A percentile compares a stretch with the other conserved stretches of the same genome.
Evolutionary conservation across 2,888 invertebrate genomes (phyloP).

Genomic region (Leucoptera coffeella): DNA sequence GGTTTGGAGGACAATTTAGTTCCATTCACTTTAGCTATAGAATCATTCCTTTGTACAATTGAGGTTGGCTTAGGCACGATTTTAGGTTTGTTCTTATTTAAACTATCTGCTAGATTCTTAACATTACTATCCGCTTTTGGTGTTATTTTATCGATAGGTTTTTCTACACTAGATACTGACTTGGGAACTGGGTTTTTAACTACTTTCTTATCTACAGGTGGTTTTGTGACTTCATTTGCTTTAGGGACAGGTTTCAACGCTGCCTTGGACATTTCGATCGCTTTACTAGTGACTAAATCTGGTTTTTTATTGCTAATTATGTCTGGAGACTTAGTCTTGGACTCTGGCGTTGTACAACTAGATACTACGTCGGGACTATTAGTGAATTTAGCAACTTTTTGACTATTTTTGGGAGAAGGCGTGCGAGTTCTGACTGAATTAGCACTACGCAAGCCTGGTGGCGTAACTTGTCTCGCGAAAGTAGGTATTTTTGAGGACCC

Average conservation of each 20-base stretch:
- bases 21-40: constrained; percentile 24
- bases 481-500: constrained; percentile 41
- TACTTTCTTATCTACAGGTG: no score
- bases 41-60: constrained; percentile 18
- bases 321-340: constrained; percentile 54
- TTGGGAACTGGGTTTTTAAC: no score
- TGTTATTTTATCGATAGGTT: constrained; percentile 24
- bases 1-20: constrained; percentile 48
- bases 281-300: constrained; percentile 35
- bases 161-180: no score
- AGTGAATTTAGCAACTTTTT: constrained; percentile 19
- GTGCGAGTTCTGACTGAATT: constrained; percentile 33
- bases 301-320: constrained; percentile 52
- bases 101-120: constrained; percentile 38
- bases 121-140: constrained; percentile 30
- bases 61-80: constrained; percentile 33
- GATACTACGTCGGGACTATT: constrained; percentile 71
- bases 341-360: constrained; percentile 56
- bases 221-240: no score
- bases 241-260: constrained; percentile 31
- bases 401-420: constrained; percentile 26
- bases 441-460: constrained; percentile 41
- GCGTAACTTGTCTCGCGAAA: constrained; percentile 38
- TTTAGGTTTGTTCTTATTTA: constrained; percentile 43
- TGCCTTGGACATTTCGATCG: constrained; percentile 31